Conservation (phyloP, 2,113 vertebrate genomes). For the Trichomycterus rosablanca region DNA sequence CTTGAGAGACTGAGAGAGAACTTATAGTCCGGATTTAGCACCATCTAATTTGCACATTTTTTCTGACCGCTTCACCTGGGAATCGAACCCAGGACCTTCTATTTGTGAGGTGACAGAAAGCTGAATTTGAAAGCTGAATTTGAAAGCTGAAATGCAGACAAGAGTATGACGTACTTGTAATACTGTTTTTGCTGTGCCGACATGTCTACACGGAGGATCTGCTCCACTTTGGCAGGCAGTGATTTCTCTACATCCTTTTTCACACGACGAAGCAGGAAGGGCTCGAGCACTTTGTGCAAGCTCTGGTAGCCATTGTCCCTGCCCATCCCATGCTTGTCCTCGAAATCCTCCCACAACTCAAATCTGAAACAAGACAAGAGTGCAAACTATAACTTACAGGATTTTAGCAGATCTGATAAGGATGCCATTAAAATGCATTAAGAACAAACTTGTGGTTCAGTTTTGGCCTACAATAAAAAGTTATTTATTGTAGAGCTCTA, state of each 20-base stretch:
- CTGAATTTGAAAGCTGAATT: no score
- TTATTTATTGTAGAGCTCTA: no score
- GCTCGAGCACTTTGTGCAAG: slow-evolving; percentile 95
- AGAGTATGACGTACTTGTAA: slow-evolving; percentile 81
- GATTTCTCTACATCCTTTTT: slow-evolving; percentile 99
- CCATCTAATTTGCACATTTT: no score
- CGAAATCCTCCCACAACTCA: slow-evolving; percentile 96
- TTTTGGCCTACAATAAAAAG: no score
- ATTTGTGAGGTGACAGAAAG: background rate
- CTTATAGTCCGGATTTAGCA: no score
- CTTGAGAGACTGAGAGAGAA: no score
- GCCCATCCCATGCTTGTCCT: slow-evolving; percentile 91
- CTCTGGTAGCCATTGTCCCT: slow-evolving; percentile 95
- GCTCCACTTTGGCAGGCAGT: slow-evolving; percentile 95
- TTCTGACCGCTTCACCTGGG: no score
- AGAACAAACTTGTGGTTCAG: no score
- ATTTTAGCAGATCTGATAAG: no score
- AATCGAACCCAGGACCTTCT: no score
- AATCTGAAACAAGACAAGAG: slow-evolving; percentile 74
- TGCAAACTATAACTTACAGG: no score
- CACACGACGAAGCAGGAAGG: slow-evolving; percentile 90
- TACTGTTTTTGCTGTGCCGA: slow-evolving; percentile 94
- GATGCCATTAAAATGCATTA: no score
- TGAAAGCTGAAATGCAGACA: background rate
- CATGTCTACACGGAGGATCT: slow-evolving; percentile 97